phyloP scores from a whole-genome alignment of 2,888 invertebrate genomes.

The Neria commutata region DNA sequence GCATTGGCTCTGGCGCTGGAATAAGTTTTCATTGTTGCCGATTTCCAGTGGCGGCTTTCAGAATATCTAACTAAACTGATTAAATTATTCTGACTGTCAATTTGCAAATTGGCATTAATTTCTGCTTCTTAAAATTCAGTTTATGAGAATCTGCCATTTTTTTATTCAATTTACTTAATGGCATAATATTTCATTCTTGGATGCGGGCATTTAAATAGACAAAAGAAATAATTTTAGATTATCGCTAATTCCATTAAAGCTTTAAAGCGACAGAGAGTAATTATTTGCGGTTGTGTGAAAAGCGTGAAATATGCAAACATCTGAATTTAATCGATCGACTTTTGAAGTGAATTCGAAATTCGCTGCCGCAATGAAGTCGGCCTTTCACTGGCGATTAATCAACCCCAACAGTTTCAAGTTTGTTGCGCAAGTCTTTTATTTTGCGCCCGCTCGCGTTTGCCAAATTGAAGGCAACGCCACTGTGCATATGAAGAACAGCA shows the following conservation, averaged over 20 bases:
- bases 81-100: not conserved
- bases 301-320: constrained; percentile 50
- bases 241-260: too few species aligned
- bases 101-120: constrained; percentile 2
- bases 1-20: too few species aligned
- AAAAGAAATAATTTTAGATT: too few species aligned
- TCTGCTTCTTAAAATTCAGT: too few species aligned
- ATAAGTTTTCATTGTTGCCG: not conserved
- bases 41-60: not conserved
- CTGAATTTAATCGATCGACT: not conserved
- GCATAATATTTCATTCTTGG: too few species aligned
- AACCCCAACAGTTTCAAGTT: constrained; percentile 21
- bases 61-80: not conserved
- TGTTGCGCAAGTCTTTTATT: constrained; percentile 6
- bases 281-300: constrained; percentile 31
- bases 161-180: too few species aligned
- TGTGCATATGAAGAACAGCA: not conserved
- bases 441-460: not conserved
- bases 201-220: too few species aligned
- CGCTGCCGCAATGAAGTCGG: constrained; percentile 5
- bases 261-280: constrained; percentile 36
- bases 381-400: constrained; percentile 45
- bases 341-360: constrained; percentile 3
- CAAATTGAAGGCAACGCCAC: not conserved
- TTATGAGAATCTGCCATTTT: too few species aligned